A percentile compares a stretch with the other conserved stretches of the same genome.
phyloP scores from a whole-genome alignment of 2,797 vertebrate species.

The Chelon labrosus region DNA sequence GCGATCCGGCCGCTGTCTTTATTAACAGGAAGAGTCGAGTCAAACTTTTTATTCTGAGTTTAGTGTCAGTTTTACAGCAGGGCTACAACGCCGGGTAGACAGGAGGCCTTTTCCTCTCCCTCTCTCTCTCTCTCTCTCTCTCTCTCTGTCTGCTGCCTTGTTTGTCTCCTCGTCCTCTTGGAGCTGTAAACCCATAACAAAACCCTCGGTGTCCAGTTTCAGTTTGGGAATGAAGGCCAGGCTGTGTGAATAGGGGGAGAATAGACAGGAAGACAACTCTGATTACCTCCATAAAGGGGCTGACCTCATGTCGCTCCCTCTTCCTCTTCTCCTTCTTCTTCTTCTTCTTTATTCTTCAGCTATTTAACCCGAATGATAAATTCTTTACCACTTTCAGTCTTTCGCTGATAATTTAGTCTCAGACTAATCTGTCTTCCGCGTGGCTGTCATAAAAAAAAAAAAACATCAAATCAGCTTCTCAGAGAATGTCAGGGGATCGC shows the following conservation, averaged over 20 bases:
- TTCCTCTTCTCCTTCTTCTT: constrained; percentile 22
- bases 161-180: constrained; percentile 71
- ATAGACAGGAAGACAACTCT: constrained; percentile 81
- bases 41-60: constrained; percentile 19
- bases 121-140: background rate
- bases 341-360: background rate
- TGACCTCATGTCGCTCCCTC: constrained; percentile 77
- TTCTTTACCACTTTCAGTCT: too few species aligned
- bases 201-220: constrained; percentile 77
- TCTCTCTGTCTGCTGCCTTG: constrained; percentile 41
- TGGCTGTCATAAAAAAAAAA: too few species aligned
- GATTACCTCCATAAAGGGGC: constrained; percentile 81
- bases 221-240: constrained; percentile 79
- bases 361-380: too few species aligned
- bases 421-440: too few species aligned
- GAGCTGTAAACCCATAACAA: constrained; percentile 79
- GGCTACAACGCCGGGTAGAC: constrained; percentile 23
- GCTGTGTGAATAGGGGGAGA: constrained; percentile 77
- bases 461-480: background rate
- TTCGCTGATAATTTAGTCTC: too few species aligned
- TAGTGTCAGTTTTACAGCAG: constrained; percentile 47
- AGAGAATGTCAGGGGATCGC: background rate
- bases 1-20: constrained; percentile 10
- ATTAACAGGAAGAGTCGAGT: constrained; percentile 7
- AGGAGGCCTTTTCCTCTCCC: constrained; percentile 11